Evolutionary conservation across 2,888 invertebrate genomes (phyloP).

Genomic region (Oscheius myriophilus): DNA sequence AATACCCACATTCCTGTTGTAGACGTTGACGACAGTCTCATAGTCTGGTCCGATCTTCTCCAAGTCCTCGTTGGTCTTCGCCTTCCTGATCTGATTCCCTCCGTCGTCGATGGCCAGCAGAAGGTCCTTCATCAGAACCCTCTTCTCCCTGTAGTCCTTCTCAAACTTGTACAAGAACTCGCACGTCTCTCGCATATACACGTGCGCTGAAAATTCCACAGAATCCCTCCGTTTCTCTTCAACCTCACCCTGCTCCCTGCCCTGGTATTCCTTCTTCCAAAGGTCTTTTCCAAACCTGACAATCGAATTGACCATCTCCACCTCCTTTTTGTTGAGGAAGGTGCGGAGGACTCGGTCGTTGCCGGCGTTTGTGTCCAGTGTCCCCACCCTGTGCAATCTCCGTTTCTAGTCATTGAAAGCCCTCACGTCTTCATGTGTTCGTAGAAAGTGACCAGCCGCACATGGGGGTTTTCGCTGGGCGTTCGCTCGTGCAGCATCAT

Average conservation of each 20-base stretch:
- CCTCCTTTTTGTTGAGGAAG: background rate
- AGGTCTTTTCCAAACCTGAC: too few species aligned
- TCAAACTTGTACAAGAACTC: slow-evolving; percentile 4
- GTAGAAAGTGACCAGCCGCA: background rate
- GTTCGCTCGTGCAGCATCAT: background rate
- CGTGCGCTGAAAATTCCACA: background rate
- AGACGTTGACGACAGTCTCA: slow-evolving; percentile 12
- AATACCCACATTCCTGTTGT: background rate
- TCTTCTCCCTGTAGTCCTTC: background rate
- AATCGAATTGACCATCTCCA: background rate
- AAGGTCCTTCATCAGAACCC: slow-evolving; percentile 1
- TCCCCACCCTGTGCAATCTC: background rate
- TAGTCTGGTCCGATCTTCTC: slow-evolving; percentile 8
- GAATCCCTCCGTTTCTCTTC: background rate
- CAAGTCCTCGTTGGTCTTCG: slow-evolving; percentile 18
- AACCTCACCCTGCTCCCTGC: background rate
- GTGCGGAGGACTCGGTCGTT: background rate
- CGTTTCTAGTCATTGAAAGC: too few species aligned
- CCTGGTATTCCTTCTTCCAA: background rate
- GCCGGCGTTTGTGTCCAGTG: background rate
- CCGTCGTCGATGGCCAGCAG: slow-evolving; percentile 1
- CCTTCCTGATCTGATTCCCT: background rate
- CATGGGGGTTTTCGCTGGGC: background rate
- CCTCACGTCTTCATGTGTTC: background rate
- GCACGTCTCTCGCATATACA: background rate